phyloP scores from a whole-genome alignment of 2,888 invertebrate genomes.

The Andrena dorsata region DNA sequence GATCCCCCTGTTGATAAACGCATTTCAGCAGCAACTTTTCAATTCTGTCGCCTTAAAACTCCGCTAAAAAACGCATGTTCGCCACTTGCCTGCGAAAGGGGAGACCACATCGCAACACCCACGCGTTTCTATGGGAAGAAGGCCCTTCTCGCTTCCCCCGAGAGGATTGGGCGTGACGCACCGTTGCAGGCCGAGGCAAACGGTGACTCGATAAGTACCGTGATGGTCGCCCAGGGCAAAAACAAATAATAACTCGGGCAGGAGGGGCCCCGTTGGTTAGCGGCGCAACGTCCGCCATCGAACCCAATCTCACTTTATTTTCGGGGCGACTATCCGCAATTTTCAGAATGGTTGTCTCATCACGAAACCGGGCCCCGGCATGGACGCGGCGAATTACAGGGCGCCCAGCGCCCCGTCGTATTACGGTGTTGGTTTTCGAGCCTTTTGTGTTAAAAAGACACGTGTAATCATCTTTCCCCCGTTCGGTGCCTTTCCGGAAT shows the following conservation, averaged over 20 bases:
- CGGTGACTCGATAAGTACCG: slow-evolving; percentile 80
- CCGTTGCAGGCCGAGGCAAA: slow-evolving; percentile 68
- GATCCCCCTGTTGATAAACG: too few relatives aligned
- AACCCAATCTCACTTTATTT: slow-evolving; percentile 77
- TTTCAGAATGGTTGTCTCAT: slow-evolving; percentile 84
- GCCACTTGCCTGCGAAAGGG: neutral
- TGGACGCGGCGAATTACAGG: slow-evolving; percentile 81
- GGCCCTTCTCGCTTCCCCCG: slow-evolving; percentile 45
- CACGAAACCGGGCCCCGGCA: slow-evolving; percentile 69
- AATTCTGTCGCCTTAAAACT: neutral
- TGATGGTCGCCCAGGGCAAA: slow-evolving; percentile 79
- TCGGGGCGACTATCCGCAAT: slow-evolving; percentile 79
- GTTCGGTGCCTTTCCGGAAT: slow-evolving; percentile 41
- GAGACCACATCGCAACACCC: slow-evolving; percentile 34
- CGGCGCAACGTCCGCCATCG: slow-evolving; percentile 56
- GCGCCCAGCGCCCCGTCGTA: slow-evolving; percentile 82
- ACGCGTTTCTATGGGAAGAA: slow-evolving; percentile 51
- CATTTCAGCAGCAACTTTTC: too few relatives aligned
- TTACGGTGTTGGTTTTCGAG: slow-evolving; percentile 85
- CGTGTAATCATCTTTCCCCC: slow-evolving; percentile 82
- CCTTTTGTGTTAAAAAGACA: slow-evolving; percentile 85
- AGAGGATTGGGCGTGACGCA: slow-evolving; percentile 74
- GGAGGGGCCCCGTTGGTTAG: slow-evolving; percentile 63
- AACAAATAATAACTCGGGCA: slow-evolving; percentile 83
- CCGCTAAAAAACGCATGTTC: neutral